Base-by-base conservation (phyloP, 1,140 invertebrate genomes). In the Zaprionus nigranus region DNA sequence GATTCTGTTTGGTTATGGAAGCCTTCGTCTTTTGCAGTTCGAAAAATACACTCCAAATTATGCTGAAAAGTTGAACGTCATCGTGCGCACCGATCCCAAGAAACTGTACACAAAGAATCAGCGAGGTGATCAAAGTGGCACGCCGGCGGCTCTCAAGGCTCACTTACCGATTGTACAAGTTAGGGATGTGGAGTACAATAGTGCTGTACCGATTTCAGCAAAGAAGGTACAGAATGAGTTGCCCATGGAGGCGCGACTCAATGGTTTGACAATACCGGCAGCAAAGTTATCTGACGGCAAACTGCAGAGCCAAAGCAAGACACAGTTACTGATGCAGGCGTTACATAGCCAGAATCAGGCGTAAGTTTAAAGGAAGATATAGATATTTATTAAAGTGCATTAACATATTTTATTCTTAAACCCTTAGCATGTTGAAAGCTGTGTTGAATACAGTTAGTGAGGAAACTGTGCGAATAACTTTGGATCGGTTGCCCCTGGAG, bases 261-360 rank as follows among this genome's bases (percentile, higher is more conserved):
- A 96, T 63, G 96, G 97, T 93, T 92, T 97, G 34, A 92, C 93
- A 3, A 92, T 94, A 5, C 93, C 93, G 6, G 92, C 93, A 9
- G 90, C 70, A 5, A 77, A 86, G 93, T 92, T 38, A 79, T 92
- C 1, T 93, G 95, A 68, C 2, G 81, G 75, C n/a, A 85, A 90
- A 34, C 46, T 86, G 49, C 94, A 94, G 73, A 94, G 93, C 17
- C 94, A 95, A 60, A 97, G 96, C 92, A 94, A 96, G 74, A 95
- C 95, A 0, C 96, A 97, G 73, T 93, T 97, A 26, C 86, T 97
- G 1, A 93, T 97, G 58, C 95, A 97, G 93, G 96, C 95, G 1
- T 93, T 97, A 40, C 96, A 96, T 75, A 97, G 96, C 79, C 96
- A 96, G 84, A 96, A 97, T 86, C 94, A 94, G 79, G 93, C 90